Conservation (phyloP, 2,113 vertebrate species). For the Erythrolamprus reginae region DNA sequence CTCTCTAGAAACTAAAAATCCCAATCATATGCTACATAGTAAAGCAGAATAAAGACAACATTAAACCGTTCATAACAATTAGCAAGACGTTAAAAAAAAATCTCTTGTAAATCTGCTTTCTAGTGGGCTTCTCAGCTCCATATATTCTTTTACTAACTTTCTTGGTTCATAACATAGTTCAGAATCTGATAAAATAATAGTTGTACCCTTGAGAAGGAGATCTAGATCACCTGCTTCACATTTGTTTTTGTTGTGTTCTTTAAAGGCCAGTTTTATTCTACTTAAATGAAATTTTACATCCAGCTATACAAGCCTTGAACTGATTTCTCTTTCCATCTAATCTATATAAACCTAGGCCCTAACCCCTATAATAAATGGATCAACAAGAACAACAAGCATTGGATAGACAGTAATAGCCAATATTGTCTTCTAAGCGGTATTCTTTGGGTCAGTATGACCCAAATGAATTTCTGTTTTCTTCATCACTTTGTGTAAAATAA, state of each 20-base stretch:
- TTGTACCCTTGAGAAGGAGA: background rate
- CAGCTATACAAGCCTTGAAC: background rate
- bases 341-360: background rate
- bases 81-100: background rate
- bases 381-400: background rate
- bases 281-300: background rate
- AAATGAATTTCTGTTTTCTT: background rate
- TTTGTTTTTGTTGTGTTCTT: too few relatives aligned
- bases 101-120: background rate
- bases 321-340: background rate
- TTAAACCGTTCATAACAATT: background rate
- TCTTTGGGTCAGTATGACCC: background rate
- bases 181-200: background rate
- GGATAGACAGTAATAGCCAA: background rate
- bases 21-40: background rate
- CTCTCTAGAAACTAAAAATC: background rate
- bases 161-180: background rate
- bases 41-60: background rate
- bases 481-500: background rate
- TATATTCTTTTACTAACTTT: background rate
- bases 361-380: too few relatives aligned
- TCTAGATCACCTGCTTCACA: background rate
- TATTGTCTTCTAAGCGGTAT: background rate
- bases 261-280: background rate
- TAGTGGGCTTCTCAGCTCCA: background rate